Base-by-base conservation (phyloP, 1,140 invertebrate species). In the Nomia melanderi region DNA sequence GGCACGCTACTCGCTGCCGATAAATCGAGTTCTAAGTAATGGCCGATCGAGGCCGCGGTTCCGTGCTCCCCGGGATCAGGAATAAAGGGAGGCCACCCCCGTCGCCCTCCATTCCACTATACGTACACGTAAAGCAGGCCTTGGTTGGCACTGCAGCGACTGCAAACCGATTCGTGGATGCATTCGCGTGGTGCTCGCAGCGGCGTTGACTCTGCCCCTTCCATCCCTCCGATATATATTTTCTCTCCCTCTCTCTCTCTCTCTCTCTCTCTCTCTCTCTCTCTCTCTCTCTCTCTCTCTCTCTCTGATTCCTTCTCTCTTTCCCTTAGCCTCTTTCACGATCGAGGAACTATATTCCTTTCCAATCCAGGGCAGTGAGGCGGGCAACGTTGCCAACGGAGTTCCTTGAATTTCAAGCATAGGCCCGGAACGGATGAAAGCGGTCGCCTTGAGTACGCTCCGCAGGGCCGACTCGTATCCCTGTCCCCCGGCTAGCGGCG, bases 11-110 rank as follows among this genome's bases (percentile, higher is more conserved):
- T 80, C 63, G 73, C 27, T 29, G 77, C 54, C 85, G 74, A 86
- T 86, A 86, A 86, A 86, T 88, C 78, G 79, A 74, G 76, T 69
- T 75, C 77, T 71, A 85, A 85, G 83, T 79, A 85, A 85, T 71
- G 83, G 67, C 79, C 80, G 83, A 65, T 57, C 84, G 77, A 67
- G 57, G 56, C 57, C 50, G 65, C 70, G 63, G n/a, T 50, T 77
- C 29, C 41, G 36, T 56, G 65, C 41, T 82, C 50, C 57, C 33
- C 23, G 44, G 56, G 41, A 71, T 75, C 77, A 59, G 66, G 44
- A 66, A 72, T 72, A 29, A 83, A 82, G 63, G 64, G 54, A 59
- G 23, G 23, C 29, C 53, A 67, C 14, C 72, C 39, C 25, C 23
- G 1, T 36, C 57, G 20, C 17, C 36, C n/a, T 56, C n/a, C 11